phyloP scores from a whole-genome alignment of 1,140 invertebrate species.

The Andrena cerasifolii region DNA sequence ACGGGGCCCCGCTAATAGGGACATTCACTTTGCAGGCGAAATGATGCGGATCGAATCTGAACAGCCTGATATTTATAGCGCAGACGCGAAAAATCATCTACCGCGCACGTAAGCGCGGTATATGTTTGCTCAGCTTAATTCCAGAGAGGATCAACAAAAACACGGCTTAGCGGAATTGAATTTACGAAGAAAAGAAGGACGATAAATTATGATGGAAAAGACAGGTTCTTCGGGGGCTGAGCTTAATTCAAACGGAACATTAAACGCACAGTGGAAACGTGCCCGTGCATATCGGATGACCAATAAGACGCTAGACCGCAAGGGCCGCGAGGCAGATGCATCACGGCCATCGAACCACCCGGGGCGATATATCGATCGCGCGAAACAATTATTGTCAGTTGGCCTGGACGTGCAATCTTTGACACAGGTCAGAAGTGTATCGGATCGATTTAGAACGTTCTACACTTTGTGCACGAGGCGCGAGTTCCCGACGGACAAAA shows the following conservation, averaged over 20 bases:
- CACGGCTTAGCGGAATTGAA: not conserved
- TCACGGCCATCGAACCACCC: conserved; percentile 1
- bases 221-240: not conserved
- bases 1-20: too few species aligned
- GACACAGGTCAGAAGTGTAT: conserved; percentile 20
- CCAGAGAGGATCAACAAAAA: too few species aligned
- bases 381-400: conserved; percentile 25
- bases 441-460: conserved; percentile 21
- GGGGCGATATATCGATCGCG: conserved; percentile 31
- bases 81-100: too few species aligned
- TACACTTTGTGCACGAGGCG: not conserved
- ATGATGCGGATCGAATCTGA: too few species aligned
- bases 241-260: not conserved
- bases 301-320: conserved; percentile 6
- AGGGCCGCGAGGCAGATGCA: not conserved
- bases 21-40: too few species aligned
- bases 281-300: not conserved
- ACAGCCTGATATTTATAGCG: too few species aligned
- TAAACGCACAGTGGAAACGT: not conserved
- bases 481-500: conserved; percentile 23
- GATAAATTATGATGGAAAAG: not conserved
- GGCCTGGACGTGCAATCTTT: not conserved
- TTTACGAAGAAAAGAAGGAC: not conserved
- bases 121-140: too few species aligned
- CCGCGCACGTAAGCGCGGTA: too few species aligned